Evolutionary conservation across 2,797 vertebrate genomes (phyloP).

Genomic region (Eospalax fontanierii): DNA sequence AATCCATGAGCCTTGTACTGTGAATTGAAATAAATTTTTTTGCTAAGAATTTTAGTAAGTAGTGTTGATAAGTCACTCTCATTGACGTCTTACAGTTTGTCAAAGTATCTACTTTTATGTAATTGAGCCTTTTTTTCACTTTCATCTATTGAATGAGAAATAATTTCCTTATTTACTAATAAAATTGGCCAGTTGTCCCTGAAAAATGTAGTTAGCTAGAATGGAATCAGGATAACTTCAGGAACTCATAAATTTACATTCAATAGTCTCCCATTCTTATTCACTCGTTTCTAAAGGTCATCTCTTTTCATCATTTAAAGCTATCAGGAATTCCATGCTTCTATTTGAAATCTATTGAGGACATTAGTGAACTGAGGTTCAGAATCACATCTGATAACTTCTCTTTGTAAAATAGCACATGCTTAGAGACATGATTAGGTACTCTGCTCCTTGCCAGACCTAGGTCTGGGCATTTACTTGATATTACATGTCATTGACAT

Average conservation of each 20-base stretch:
- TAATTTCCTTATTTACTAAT: constrained; percentile 37
- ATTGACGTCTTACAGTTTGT: neutral
- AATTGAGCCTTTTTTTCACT: neutral
- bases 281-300: neutral
- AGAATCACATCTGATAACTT: neutral
- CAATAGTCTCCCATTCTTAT: neutral
- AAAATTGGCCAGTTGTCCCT: constrained; percentile 13
- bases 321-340: neutral
- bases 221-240: neutral
- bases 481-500: neutral
- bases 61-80: constrained; percentile 1
- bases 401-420: constrained; percentile 32
- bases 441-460: neutral
- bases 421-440: neutral
- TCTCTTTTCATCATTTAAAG: constrained; percentile 14
- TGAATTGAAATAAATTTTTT: constrained; percentile 28
- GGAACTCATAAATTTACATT: neutral
- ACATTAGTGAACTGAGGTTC: neutral
- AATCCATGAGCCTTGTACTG: neutral
- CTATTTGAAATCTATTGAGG: neutral
- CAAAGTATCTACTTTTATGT: constrained; percentile 14
- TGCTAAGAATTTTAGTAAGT: constrained; percentile 47
- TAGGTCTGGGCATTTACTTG: neutral
- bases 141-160: neutral
- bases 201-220: neutral